Evolutionary conservation across 2,888 invertebrate species (phyloP).

Genomic region (Diogma glabrata): DNA sequence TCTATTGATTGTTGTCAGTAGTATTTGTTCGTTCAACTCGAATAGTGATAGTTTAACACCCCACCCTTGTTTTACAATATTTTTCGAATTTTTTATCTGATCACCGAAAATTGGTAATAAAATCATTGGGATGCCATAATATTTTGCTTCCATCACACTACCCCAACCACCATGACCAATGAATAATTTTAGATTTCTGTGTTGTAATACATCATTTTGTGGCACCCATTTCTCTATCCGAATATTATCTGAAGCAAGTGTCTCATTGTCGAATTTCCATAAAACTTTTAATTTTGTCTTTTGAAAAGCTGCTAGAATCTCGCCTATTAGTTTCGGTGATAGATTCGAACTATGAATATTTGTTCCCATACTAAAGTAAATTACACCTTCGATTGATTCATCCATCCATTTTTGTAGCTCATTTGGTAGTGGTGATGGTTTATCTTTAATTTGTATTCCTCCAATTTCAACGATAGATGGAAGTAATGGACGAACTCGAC

Average conservation of each 20-base stretch:
- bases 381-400: constrained; percentile 34
- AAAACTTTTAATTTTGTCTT: constrained; percentile 37
- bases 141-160: constrained; percentile 36
- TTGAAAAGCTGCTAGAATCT: constrained; percentile 31
- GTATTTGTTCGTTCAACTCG: constrained; percentile 27
- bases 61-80: constrained; percentile 34
- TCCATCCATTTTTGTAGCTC: constrained; percentile 34
- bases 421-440: not conserved
- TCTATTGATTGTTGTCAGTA: constrained; percentile 21
- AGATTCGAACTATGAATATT: constrained; percentile 28
- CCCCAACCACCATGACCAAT: constrained; percentile 39
- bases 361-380: constrained; percentile 40
- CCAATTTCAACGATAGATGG: constrained; percentile 36
- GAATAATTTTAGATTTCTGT: constrained; percentile 36
- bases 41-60: constrained; percentile 31
- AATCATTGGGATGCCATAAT: constrained; percentile 36
- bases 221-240: constrained; percentile 41
- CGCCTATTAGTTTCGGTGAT: constrained; percentile 17
- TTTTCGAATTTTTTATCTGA: constrained; percentile 37
- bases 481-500: constrained; percentile 30
- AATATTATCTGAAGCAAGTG: constrained; percentile 35
- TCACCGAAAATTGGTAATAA: constrained; percentile 39
- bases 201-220: constrained; percentile 40
- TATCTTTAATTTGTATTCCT: constrained; percentile 23
- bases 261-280: constrained; percentile 42